Conservation (phyloP, 2,113 vertebrate genomes). For the Aptenodytes forsteri region DNA sequence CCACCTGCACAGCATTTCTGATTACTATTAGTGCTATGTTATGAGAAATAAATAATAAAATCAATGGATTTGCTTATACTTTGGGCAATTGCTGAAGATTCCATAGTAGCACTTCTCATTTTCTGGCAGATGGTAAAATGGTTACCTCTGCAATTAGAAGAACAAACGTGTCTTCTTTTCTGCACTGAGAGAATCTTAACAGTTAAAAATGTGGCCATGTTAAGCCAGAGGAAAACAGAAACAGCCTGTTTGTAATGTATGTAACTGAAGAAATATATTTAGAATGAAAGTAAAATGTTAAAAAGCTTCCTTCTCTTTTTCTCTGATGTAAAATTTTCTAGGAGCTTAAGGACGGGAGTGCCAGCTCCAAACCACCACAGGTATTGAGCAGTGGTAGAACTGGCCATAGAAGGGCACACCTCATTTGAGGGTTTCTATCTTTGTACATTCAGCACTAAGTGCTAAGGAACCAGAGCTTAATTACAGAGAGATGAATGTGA, state of each 20-base stretch:
- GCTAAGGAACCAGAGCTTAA: not conserved
- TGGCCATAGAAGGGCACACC: not conserved
- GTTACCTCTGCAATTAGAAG: not conserved
- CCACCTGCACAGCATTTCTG: not conserved
- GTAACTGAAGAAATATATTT: not conserved
- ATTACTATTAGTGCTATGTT: not conserved
- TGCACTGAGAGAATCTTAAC: not conserved
- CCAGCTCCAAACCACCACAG: not conserved
- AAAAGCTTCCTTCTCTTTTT: not conserved
- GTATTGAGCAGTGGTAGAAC: not conserved
- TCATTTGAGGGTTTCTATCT: not conserved
- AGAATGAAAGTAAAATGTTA: not conserved
- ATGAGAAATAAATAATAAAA: not conserved
- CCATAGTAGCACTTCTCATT: not conserved
- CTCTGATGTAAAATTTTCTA: not conserved
- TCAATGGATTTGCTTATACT: not conserved
- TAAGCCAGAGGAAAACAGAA: not conserved
- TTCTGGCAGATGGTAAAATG: not conserved
- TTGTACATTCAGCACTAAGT: not conserved
- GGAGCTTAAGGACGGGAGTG: not conserved
- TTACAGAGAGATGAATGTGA: not conserved
- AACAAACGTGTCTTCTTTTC: not conserved
- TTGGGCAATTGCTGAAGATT: not conserved
- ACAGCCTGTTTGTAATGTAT: not conserved
- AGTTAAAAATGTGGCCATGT: not conserved